Evolutionary conservation across 2,113 vertebrate species (phyloP).

Genomic region (Mastomys coucha): DNA sequence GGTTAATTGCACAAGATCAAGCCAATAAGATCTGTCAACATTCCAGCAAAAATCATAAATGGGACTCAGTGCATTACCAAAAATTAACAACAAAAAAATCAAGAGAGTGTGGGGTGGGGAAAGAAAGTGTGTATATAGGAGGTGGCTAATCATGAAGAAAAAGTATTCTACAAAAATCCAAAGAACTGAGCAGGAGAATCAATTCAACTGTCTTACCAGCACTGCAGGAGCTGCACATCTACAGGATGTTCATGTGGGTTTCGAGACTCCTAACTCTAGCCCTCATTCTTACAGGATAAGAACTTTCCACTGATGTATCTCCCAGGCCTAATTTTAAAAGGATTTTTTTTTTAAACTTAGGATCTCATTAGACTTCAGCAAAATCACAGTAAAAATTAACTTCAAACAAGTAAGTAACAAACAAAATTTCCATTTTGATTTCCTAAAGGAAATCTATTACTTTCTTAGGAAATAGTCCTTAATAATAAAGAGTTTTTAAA

Average conservation of each 20-base stretch:
- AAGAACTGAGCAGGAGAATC: background rate
- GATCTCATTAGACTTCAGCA: background rate
- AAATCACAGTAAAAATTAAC: background rate
- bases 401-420: background rate
- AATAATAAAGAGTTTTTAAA: background rate
- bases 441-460: background rate
- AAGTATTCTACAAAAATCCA: background rate
- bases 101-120: background rate
- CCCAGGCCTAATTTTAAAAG: background rate
- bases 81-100: too few species aligned
- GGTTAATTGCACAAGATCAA: background rate
- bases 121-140: too few species aligned
- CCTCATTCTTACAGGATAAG: background rate
- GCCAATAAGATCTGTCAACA: too few species aligned
- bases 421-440: background rate
- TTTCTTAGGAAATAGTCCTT: slow-evolving; percentile 11
- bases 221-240: background rate
- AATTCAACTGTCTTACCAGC: background rate
- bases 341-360: background rate
- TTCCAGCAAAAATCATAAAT: background rate
- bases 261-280: background rate
- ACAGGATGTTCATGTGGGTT: background rate
- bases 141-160: background rate
- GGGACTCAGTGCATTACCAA: background rate
- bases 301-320: background rate